Evolutionary conservation across 2,113 vertebrate genomes (phyloP).

Genomic region (Chionis minor): DNA sequence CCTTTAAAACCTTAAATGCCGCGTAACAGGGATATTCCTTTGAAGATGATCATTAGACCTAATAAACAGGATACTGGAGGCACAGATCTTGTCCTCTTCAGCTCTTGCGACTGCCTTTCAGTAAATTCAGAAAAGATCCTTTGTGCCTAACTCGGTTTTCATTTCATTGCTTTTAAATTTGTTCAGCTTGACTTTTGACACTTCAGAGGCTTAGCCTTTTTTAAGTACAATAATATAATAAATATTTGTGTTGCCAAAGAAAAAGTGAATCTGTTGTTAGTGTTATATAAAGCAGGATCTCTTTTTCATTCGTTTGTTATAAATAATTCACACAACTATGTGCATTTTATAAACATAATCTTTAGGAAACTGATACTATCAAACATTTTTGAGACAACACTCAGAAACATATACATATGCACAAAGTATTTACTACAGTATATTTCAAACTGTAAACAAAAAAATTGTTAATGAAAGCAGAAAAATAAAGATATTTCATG

Average conservation of each 20-base stretch:
- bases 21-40: constrained; percentile 42
- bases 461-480: constrained; percentile 58
- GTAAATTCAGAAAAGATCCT: constrained; percentile 70
- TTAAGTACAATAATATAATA: constrained; percentile 67
- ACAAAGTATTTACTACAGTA: constrained; percentile 37
- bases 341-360: constrained; percentile 68
- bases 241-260: constrained; percentile 73
- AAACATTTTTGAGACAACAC: constrained; percentile 64
- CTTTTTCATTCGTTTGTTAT: constrained; percentile 65
- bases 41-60: constrained; percentile 64
- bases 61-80: constrained; percentile 30
- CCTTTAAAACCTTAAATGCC: constrained; percentile 52
- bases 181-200: constrained; percentile 77
- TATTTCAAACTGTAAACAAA: constrained; percentile 58
- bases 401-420: constrained; percentile 37
- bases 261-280: constrained; percentile 59
- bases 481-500: constrained; percentile 55
- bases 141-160: constrained; percentile 71
- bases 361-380: constrained; percentile 60
- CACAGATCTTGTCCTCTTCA: constrained; percentile 34
- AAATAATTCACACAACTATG: constrained; percentile 69
- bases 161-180: constrained; percentile 76
- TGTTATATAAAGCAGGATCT: constrained; percentile 56
- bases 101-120: constrained; percentile 60
- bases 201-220: constrained; percentile 60